Percentiles rank a stretch among this genome's conserved stretches.
Evolutionary conservation across 1,140 invertebrate species (phyloP).

Genomic region (Musca vetustissima): DNA sequence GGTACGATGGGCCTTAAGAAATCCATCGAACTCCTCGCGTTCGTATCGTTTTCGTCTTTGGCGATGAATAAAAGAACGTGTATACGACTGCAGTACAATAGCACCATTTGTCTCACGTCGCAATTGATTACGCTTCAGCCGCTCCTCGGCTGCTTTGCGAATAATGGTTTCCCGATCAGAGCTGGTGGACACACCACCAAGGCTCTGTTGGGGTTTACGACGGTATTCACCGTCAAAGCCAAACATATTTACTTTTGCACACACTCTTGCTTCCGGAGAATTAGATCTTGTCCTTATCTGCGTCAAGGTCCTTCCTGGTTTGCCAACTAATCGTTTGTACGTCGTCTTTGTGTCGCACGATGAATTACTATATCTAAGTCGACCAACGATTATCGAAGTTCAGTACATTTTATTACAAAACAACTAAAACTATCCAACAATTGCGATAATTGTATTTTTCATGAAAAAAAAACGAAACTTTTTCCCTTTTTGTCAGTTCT

Average conservation of each 20-base stretch:
- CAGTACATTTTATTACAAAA: too few species aligned
- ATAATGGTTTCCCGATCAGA: constrained; percentile 77
- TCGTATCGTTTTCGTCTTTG: constrained; percentile 67
- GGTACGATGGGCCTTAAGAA: constrained; percentile 56
- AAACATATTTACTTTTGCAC: constrained; percentile 60
- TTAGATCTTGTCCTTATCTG: background rate
- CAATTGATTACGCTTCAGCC: constrained; percentile 80
- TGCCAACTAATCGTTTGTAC: too few species aligned
- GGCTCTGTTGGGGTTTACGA: constrained; percentile 83
- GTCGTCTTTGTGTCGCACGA: too few species aligned
- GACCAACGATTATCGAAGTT: too few species aligned
- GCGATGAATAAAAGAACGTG: constrained; percentile 73
- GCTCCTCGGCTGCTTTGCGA: constrained; percentile 71
- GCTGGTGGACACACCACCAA: constrained; percentile 77
- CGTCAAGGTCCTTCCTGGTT: background rate
- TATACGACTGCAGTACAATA: constrained; percentile 67
- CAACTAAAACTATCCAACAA: too few species aligned
- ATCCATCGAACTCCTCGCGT: constrained; percentile 69
- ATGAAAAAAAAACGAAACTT: too few species aligned
- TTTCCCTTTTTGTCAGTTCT: too few species aligned
- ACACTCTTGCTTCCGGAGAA: background rate
- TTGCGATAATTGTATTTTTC: too few species aligned
- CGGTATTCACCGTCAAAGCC: constrained; percentile 92
- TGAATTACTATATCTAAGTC: too few species aligned
- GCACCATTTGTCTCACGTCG: constrained; percentile 65